A percentile compares a stretch with the other conserved stretches of the same genome.
phyloP scores from a whole-genome alignment of 2,888 invertebrate species.

The Ptychoptera contaminata region DNA sequence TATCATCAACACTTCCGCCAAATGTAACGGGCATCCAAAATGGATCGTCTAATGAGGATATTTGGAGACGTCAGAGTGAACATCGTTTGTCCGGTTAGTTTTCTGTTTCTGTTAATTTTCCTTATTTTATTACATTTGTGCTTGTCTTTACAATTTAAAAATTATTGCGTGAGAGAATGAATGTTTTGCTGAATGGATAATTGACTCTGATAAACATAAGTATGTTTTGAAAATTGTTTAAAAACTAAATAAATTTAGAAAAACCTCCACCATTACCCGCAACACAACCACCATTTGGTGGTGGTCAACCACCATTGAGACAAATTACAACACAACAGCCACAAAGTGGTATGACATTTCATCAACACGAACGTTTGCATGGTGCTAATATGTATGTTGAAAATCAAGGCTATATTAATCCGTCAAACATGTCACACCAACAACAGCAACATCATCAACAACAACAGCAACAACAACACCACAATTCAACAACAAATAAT shows the following conservation, averaged over 20 bases:
- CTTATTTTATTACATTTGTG: too few species aligned
- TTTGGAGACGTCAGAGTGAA: conserved; percentile 25
- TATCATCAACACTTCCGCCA: conserved; percentile 19
- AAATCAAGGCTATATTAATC: conserved; percentile 6
- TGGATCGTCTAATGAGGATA: conserved; percentile 23
- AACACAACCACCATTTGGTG: conserved; percentile 28
- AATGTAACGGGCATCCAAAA: conserved; percentile 21
- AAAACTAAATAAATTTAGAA: conserved; percentile 16
- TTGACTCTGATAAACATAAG: not conserved
- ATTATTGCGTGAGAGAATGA: not conserved
- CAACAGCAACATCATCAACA: conserved; percentile 1
- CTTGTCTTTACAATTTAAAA: too few species aligned
- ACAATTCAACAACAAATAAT: not conserved
- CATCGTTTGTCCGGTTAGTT: conserved; percentile 24
- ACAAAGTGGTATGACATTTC: conserved; percentile 8
- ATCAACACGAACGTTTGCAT: conserved; percentile 11
- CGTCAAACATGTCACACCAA: not conserved
- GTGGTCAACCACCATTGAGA: not conserved
- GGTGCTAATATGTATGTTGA: conserved; percentile 12
- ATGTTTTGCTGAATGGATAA: too few species aligned
- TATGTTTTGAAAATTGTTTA: conserved; percentile 1
- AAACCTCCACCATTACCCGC: conserved; percentile 31
- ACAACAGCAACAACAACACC: conserved; percentile 3
- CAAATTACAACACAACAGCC: not conserved
- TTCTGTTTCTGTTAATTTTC: too few species aligned